Evolutionary conservation across 2,888 invertebrate genomes (phyloP).

Genomic region (Harpalus rufipes): DNA sequence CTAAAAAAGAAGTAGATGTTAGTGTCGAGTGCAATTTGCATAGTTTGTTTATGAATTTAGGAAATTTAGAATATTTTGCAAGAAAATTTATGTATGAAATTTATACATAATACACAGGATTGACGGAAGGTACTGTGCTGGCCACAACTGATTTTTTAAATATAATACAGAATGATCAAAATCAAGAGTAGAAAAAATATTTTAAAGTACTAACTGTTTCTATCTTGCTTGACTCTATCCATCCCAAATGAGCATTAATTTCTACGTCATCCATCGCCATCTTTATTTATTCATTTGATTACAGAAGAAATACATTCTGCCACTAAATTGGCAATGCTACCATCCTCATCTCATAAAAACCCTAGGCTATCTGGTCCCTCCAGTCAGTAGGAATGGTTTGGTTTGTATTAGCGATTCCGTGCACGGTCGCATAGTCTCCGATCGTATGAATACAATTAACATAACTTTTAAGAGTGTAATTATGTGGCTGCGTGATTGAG

Average conservation of each 20-base stretch:
- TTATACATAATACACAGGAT: no score
- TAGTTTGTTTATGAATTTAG: no score
- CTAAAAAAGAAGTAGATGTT: no score
- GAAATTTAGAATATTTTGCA: no score
- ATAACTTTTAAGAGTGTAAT: constrained; percentile 65
- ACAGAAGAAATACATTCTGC: not conserved
- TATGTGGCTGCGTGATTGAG: constrained; percentile 66
- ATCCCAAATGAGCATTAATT: no score
- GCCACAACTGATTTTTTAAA: no score
- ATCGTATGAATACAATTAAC: constrained; percentile 67
- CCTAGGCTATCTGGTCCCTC: not conserved
- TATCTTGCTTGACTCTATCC: not conserved
- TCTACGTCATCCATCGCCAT: not conserved
- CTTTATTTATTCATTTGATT: not conserved
- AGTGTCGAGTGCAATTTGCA: no score
- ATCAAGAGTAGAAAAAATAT: no score
- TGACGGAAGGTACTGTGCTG: no score
- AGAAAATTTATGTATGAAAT: no score
- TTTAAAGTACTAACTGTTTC: not conserved
- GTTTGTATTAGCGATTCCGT: constrained; percentile 20
- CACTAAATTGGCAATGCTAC: not conserved
- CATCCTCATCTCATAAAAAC: not conserved
- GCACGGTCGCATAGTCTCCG: constrained; percentile 21
- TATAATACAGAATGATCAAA: no score
- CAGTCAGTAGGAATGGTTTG: not conserved